Evolutionary conservation across 2,797 vertebrate genomes (phyloP), one percentile per base, ranked within the genome.

Genomic region (Spinibarbus caldwelli): DNA sequence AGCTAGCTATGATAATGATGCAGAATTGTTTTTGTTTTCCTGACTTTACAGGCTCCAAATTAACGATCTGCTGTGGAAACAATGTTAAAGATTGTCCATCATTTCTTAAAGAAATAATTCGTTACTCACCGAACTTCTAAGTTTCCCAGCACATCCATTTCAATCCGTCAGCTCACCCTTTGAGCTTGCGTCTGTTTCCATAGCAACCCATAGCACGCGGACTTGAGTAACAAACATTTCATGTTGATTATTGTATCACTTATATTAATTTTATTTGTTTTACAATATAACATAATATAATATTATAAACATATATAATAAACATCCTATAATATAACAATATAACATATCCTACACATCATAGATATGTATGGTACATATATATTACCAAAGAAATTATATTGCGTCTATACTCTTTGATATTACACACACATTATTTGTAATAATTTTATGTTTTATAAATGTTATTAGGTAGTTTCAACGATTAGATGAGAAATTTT

Each of bases 91-190:
- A 70, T 1, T 66, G 2, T 26, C 0, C 19, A 34, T 1, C 6
- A 57, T 52, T 45, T 52, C 3, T 26, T 8, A 21, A 57, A 57
- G 5, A 47, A 29, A 59, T 23, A 15, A 45, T 43, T 36, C 57
- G 21, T 0, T 76, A 89, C 92, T 81, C 88, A 96, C 95, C 92
- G 92, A 77, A 94, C 84, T 85, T 94, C 90, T 86, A 95, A 88
- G 86, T 38, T 80, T 38, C 80, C 91, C 21, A 57, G 68, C 14
- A 21, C 31, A 71, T 93, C 91, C 94, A 96, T 95, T 89, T 81
- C 19, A 38, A 2, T 67, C 21, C 5, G 26, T 78, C 41, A 29
- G 71, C 29, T 34, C 41, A 21, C 8, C 14, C 52, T 38, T 2
- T 41, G 26, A 17, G 54, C 19, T 2, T 81, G 80, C 77, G 62